Evolutionary conservation across 2,888 invertebrate species (phyloP).

Genomic region (Leptothorax acervorum): DNA sequence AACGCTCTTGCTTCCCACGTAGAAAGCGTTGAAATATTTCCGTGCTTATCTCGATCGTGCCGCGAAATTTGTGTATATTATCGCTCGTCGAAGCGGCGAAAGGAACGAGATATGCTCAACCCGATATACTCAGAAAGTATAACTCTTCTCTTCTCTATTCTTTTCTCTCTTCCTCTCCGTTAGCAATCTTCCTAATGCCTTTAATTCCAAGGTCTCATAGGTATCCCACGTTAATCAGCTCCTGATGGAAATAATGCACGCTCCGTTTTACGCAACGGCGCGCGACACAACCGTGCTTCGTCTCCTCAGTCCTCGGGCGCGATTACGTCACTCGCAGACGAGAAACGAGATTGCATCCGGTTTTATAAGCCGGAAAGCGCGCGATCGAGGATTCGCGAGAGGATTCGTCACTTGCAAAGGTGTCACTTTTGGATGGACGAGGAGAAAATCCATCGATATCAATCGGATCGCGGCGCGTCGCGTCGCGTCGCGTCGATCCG

Average conservation of each 20-base stretch:
- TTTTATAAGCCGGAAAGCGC: neutral
- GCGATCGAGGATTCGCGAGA: constrained; percentile 6
- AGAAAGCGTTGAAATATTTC: neutral
- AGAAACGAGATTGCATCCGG: constrained; percentile 49
- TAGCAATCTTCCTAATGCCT: neutral
- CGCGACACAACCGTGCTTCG: constrained; percentile 7
- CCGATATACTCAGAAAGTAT: neutral
- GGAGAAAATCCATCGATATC: constrained; percentile 25
- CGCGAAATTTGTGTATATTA: neutral
- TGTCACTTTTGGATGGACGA: constrained; percentile 1
- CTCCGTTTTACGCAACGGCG: constrained; percentile 46
- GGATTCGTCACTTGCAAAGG: neutral
- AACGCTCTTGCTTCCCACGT: neutral
- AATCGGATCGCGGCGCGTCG: neutral
- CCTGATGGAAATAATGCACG: constrained; percentile 20
- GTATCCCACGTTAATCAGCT: neutral
- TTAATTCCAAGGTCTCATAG: constrained; percentile 12
- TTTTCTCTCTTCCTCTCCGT: neutral
- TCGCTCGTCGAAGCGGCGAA: neutral
- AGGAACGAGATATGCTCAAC: neutral
- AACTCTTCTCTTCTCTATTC: neutral
- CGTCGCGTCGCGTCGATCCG: constrained; percentile 25
- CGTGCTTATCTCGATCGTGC: neutral
- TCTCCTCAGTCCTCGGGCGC: constrained; percentile 26
- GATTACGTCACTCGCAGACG: constrained; percentile 61